Percentiles rank a stretch among this genome's conserved stretches.
Conservation (phyloP, 1,140 invertebrate genomes). For the Penaeus indicus region DNA sequence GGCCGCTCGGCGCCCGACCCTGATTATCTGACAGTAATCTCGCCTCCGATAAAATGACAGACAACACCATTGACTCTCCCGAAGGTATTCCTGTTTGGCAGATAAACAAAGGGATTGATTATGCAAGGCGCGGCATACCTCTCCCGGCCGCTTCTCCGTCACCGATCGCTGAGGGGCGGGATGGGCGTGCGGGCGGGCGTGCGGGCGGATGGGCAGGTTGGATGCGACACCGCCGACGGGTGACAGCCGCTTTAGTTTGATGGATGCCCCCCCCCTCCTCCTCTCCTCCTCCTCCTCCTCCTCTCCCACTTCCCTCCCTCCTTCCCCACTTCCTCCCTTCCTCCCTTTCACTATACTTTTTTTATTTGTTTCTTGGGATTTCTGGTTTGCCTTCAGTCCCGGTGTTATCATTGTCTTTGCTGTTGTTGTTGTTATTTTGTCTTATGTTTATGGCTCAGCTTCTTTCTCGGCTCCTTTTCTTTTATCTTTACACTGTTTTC, state of each 20-base stretch:
- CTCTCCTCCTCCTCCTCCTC: neutral
- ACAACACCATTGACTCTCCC: slow-evolving; percentile 8
- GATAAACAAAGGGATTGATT: slow-evolving; percentile 27
- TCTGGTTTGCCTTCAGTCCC: neutral
- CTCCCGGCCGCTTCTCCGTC: neutral
- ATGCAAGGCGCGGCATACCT: slow-evolving; percentile 4
- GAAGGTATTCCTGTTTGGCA: slow-evolving; percentile 31
- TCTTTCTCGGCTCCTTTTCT: neutral
- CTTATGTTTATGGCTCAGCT: neutral
- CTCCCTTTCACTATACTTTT: neutral
- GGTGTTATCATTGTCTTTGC: neutral
- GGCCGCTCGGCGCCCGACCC: no score
- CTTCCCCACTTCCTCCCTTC: neutral
- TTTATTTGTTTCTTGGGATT: neutral
- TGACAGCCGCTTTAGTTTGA: no score
- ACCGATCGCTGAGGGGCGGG: neutral
- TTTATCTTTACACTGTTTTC: no score
- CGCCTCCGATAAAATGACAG: slow-evolving; percentile 21
- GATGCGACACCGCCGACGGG: no score
- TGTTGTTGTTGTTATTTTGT: neutral
- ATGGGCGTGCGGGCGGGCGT: no score
- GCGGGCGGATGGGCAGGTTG: no score
- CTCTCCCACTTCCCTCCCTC: neutral
- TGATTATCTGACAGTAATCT: neutral
- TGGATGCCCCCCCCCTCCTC: neutral